Evolutionary conservation across 1,140 invertebrate genomes (phyloP), one percentile per base, ranked within the genome.

Genomic region (Periplaneta americana): DNA sequence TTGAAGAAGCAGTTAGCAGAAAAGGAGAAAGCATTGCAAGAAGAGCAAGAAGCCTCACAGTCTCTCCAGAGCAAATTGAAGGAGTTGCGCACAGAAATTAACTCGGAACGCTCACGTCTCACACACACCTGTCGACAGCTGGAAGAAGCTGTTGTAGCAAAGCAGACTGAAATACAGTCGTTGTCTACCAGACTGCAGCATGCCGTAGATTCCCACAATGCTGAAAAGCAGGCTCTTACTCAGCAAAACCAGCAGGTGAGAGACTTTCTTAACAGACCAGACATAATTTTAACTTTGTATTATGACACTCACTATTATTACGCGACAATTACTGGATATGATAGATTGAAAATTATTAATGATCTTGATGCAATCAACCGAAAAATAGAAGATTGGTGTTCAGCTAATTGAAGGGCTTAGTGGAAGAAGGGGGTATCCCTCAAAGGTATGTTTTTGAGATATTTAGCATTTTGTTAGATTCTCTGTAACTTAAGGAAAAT

Each of bases 1-100:
- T 85, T 98, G 82, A 96, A 95, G 85, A 96, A 96, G 83, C 96
- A 97, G 86, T 88, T 98, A 5, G 93, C 94, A 13, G 95, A 96
- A 82, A 94, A 94, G 84, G 95, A 96, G 84, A 93, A 94, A 84
- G 90, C 91, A 10, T 86, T 96, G 1, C 86, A 89, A 11, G 94
- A 95, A 82, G 93, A 95, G 84, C 91, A 94, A 82, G 93, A 95
- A 85, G 91, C 93, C 0, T 91, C 92, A 0, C 83, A 85, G 75
- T 84, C 92, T 17, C 90, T 94, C 13, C 94, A 95, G 83, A 92
- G 91, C 57, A 96, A 95, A 86, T 86, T 97, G 22, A 94, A 94
- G 83, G 96, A 97, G 85, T 85, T 97, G 5, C 91, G 95, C 83
- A 90, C 90, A 76, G 94, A 95, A 84, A 88, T 95, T n/a, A 92